A percentile compares a stretch with the other conserved stretches of the same genome.
phyloP scores from a whole-genome alignment of 2,888 invertebrate genomes.

The Torymus tubicola region DNA sequence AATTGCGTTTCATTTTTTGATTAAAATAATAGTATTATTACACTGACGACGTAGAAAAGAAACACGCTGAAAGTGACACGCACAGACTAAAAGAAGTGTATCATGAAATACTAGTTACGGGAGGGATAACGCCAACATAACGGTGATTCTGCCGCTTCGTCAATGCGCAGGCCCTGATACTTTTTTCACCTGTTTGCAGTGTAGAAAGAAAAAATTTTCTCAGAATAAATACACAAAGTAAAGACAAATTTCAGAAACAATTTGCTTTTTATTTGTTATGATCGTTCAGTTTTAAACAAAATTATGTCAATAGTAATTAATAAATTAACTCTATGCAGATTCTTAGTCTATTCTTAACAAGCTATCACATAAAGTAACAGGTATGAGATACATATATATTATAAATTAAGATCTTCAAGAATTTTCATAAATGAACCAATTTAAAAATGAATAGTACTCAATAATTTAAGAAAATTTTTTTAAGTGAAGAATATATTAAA shows the following conservation, averaged over 20 bases:
- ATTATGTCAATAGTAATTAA: conserved; percentile 59
- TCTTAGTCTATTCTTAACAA: conserved; percentile 11
- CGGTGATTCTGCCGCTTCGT: not conserved
- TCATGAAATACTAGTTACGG: not conserved
- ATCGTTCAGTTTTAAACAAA: conserved; percentile 35
- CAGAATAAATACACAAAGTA: too few relatives aligned
- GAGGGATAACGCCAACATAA: not conserved
- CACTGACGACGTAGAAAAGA: too few relatives aligned
- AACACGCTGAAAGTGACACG: too few relatives aligned
- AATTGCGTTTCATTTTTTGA: too few relatives aligned
- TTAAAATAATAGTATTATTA: too few relatives aligned
- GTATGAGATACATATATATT: not conserved
- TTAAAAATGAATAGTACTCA: not conserved
- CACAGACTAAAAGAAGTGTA: too few relatives aligned
- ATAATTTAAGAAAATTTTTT: not conserved
- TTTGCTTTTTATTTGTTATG: conserved; percentile 26
- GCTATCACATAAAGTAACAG: conserved; percentile 4
- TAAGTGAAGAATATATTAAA: not conserved
- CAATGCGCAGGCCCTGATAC: not conserved
- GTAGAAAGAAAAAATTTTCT: too few relatives aligned
- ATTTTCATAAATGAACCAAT: not conserved
- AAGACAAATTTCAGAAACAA: conserved; percentile 17
- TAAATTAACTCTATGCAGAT: conserved; percentile 18
- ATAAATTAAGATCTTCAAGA: conserved; percentile 2
- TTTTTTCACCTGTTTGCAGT: not conserved